Evolutionary conservation across 2,797 vertebrate genomes (phyloP).

Genomic region (Sebastes kiyomatsui): DNA sequence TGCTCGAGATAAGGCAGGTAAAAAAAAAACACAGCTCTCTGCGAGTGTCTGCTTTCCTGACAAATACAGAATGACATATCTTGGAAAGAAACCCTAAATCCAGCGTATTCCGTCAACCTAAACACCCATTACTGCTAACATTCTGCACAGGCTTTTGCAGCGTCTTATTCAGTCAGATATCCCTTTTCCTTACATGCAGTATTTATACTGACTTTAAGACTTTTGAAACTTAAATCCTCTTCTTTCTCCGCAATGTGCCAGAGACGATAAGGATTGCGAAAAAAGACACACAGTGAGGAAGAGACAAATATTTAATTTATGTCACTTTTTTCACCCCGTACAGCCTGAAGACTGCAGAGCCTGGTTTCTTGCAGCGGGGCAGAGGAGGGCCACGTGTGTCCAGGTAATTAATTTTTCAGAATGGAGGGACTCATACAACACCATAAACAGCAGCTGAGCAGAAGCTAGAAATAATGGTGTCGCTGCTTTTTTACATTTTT

Average conservation of each 20-base stretch:
- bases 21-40: constrained; percentile 9
- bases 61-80: constrained; percentile 29
- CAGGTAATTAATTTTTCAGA: constrained; percentile 41
- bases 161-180: constrained; percentile 16
- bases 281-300: neutral
- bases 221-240: constrained; percentile 32
- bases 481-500: neutral
- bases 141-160: constrained; percentile 4
- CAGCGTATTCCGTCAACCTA: constrained; percentile 5
- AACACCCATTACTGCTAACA: constrained; percentile 13
- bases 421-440: neutral
- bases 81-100: constrained; percentile 11
- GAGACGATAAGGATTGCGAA: constrained; percentile 27
- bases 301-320: constrained; percentile 36
- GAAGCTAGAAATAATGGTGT: neutral
- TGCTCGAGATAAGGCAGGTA: constrained; percentile 10
- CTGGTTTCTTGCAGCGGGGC: neutral
- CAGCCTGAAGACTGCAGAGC: neutral
- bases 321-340: constrained; percentile 1
- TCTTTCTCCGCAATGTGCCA: constrained; percentile 24
- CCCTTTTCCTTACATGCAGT: neutral
- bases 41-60: constrained; percentile 7
- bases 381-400: constrained; percentile 3
- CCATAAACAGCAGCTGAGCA: constrained; percentile 9
- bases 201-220: constrained; percentile 30